A percentile compares a stretch with the other conserved stretches of the same genome.
These are phyloP conservation scores for Glossophaga mutica DNA, from an alignment of 2,797 vertebrate species.

Conservation along the genomic window DNA sequence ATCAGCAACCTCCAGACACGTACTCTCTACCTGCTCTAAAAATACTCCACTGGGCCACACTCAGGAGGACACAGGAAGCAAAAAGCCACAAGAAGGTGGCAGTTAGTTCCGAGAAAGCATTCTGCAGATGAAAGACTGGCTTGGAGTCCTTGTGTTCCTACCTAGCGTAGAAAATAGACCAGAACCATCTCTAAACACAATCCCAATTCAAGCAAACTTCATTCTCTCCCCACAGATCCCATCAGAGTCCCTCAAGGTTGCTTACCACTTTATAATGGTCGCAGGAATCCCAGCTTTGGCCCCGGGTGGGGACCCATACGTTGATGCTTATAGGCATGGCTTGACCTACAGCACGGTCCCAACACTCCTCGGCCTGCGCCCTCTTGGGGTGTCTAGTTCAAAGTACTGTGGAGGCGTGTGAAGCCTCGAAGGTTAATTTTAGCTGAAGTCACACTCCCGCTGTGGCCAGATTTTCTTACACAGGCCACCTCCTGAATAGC, in stretches of 20 bases:
- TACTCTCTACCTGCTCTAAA: conserved; percentile 48
- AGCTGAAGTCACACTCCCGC: conserved; percentile 77
- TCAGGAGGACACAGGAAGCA: not conserved
- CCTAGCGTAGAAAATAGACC: not conserved
- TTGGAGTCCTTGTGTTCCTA: not conserved
- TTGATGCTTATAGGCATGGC: conserved; percentile 83
- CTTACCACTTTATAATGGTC: conserved; percentile 92
- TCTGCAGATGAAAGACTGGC: not conserved
- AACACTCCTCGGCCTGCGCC: conserved; percentile 39
- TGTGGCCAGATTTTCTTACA: conserved; percentile 80
- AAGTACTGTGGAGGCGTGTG: conserved; percentile 65
- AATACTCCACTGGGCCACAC: not conserved
- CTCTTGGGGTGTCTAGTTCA: conserved; percentile 61
- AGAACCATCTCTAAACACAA: not conserved
- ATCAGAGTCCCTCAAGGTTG: conserved; percentile 27
- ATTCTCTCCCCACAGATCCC: not conserved
- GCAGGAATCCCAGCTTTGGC: conserved; percentile 88
- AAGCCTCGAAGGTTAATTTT: conserved; percentile 84
- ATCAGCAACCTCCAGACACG: not conserved
- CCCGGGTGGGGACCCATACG: conserved; percentile 85
- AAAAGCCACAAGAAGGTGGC: not conserved
- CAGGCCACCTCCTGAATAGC: conserved; percentile 67
- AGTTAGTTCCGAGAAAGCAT: fast-evolving
- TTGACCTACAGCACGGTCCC: not conserved
- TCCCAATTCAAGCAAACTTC: not conserved